A percentile compares a stretch with the other conserved stretches of the same genome.
phyloP scores from a whole-genome alignment of 2,113 vertebrate species.

The Astur gentilis region DNA sequence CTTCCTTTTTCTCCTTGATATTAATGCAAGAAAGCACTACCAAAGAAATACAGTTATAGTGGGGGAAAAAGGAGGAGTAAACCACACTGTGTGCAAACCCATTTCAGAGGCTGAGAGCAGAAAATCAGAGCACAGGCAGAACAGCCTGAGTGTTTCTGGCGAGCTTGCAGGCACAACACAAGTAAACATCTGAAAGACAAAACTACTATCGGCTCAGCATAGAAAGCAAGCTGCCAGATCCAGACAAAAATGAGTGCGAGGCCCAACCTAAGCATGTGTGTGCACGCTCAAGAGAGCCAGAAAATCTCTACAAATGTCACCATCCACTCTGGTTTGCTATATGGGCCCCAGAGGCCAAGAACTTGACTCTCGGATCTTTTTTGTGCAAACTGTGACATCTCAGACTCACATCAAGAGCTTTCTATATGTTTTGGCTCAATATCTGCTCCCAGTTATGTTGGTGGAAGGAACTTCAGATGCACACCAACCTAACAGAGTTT shows the following conservation, averaged over 20 bases:
- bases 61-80: not conserved
- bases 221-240: conserved; percentile 36
- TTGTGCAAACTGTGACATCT: conserved; percentile 30
- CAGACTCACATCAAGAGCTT: conserved; percentile 23
- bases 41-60: not conserved
- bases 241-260: conserved; percentile 32
- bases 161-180: conserved; percentile 30
- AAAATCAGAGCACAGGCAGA: not conserved
- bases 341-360: not conserved
- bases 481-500: conserved; percentile 40
- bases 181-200: conserved; percentile 57
- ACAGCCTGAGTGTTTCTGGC: conserved; percentile 32
- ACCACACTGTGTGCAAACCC: not conserved
- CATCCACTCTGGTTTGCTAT: not conserved
- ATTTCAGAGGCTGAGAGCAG: conserved; percentile 1
- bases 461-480: conserved; percentile 44
- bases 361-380: not conserved
- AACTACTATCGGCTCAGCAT: conserved; percentile 19
- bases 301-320: conserved; percentile 40
- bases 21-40: not conserved
- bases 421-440: conserved; percentile 45
- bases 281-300: conserved; percentile 39
- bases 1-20: not conserved
- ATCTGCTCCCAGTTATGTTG: conserved; percentile 2
- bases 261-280: conserved; percentile 29